Evolutionary conservation across 2,797 vertebrate species (phyloP).

Genomic region (Falco berigora): DNA sequence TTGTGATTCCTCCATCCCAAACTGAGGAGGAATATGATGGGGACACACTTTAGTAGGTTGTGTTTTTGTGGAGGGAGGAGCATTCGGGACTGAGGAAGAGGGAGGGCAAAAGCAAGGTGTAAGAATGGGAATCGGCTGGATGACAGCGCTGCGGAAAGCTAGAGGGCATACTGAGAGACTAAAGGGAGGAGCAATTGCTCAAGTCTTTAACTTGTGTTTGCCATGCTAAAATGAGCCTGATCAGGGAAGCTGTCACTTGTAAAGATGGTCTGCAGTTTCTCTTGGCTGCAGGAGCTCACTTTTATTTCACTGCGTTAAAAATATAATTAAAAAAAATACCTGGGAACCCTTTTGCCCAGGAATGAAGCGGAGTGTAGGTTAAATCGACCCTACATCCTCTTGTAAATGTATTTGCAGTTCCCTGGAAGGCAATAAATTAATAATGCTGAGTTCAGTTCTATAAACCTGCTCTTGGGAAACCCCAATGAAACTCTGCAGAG

Average conservation of each 20-base stretch:
- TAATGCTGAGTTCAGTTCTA: conserved; percentile 8
- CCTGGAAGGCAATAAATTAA: neutral
- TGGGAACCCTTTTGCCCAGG: neutral
- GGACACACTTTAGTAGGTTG: neutral
- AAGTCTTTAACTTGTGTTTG: neutral
- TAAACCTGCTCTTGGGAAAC: conserved; percentile 40
- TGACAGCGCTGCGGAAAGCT: fast-evolving
- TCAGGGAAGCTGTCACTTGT: neutral
- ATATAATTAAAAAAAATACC: neutral
- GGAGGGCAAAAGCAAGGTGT: neutral
- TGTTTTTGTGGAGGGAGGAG: neutral
- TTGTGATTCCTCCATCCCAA: neutral
- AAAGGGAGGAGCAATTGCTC: neutral
- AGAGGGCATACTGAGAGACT: neutral
- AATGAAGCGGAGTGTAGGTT: neutral
- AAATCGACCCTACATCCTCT: neutral
- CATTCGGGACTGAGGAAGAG: fast-evolving
- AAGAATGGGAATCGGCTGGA: neutral
- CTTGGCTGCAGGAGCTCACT: neutral
- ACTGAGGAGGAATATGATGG: neutral
- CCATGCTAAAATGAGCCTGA: neutral
- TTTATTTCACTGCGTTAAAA: neutral
- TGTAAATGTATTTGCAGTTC: neutral
- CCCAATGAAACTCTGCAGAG: conserved; percentile 31
- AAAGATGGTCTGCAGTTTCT: neutral